Evolutionary conservation across 2,888 invertebrate species (phyloP), one percentile per base, ranked within the genome.

Genomic region (Poecilobothrus nobilitatus): DNA sequence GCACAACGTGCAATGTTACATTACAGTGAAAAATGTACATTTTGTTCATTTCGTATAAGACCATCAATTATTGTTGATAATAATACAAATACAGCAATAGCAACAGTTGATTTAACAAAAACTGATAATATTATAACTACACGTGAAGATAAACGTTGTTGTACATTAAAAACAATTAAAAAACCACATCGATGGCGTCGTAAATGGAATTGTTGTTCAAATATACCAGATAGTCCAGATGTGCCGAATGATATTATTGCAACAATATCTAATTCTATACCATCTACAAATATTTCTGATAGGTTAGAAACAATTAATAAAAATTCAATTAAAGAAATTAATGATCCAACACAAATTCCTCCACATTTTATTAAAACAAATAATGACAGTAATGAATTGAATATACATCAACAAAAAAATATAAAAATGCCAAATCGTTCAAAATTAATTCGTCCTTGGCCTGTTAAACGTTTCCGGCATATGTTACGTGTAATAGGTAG

Each of bases 191-290:
- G 83, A 34, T 82, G 82, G 81, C 78, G 82, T 61, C 82, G 83
- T 73, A 85, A 84, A 80, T 86, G 86, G 86, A 86, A 86, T 74
- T 86, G 86, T 74, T 86, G 86, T 74, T 80, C 84, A 64, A 84
- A 83, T 44, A 85, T 85, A 10, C 86, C 86, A 1, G 86, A 86
- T 71, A 86, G 86, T 78, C 86, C 86, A 0, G 86, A 86, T 75
- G 83, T 85, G 74, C 84, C 84, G 67, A 82, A 83, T 68, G 84
- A 84, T 76, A 80, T 80, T 44, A 74, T 81, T 22, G 77, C 79
- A n/a, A 78, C 84, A 1, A 74, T 81, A 65, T 75, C 80, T 27
- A 70, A 69, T 65, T 64, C 79, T 22, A 72, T 71, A 67, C 71
- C 69, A 65, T 70, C 63, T 66, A 70, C 65, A 53, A 70, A 68